Evolutionary conservation across 2,113 vertebrate species (phyloP), one percentile per base, ranked within the genome.

Genomic region (Lagopus muta): DNA sequence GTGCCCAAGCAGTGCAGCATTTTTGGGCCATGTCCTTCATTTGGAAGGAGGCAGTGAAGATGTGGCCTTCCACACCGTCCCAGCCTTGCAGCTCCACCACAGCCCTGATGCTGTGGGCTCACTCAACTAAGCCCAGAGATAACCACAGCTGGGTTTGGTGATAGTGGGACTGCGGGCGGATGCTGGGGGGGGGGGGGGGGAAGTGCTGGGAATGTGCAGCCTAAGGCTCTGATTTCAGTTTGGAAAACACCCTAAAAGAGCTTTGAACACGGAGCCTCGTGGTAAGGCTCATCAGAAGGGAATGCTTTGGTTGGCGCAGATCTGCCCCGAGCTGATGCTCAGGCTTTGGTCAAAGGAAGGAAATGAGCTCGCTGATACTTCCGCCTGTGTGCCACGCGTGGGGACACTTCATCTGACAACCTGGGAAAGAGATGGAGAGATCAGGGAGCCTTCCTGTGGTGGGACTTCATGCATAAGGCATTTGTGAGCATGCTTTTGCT

Each of bases 1-100:
- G 19, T 66, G 8, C 0, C 0, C 57, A 60, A 80, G 43, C 74
- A 0, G 0, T 24, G 13, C 22, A 4, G 52, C 32, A 24, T 38
- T 50, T 62, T 42, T 42, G 30, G 36, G 24, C 36, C 16, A 22
- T 7, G 13, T 73, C 74, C 66, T 52, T 22, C 6, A 50, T 69
- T 36, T 50, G 36, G 55, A 78, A 58, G 82, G 27, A 10, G 54
- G 72, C 75, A 85, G 48, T 40, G 67, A 82, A 89, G 58, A 58
- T 76, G 62, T 66, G 36, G 34, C 54, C 57, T 79, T 40, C 19
- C 27, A 13, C 27, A 13, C 45, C 54, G 28, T 48, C 61, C 16
- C 24, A 38, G 61, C 21, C 60, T 32, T 83, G 50, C 24, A 8
- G 4, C 24, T 21, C 69, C 28, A 6, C 1, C 12, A 2, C 43